phyloP scores from a whole-genome alignment of 2,113 vertebrate species.

The Strigops habroptila region DNA sequence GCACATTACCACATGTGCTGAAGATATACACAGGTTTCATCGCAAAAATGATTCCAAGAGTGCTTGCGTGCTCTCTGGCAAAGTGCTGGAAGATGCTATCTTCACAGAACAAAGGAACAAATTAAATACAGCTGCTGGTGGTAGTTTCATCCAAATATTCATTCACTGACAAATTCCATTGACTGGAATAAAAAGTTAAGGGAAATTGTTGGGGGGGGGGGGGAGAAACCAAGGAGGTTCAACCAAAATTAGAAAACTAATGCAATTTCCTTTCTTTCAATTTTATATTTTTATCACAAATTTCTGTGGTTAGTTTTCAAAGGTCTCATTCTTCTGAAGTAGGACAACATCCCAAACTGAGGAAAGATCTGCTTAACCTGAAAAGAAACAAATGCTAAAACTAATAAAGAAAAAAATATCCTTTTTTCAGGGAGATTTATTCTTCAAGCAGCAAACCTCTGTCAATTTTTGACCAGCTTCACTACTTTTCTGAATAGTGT shows the following conservation, averaged over 20 bases:
- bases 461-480: background rate
- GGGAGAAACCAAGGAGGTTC: background rate
- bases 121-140: slow-evolving; percentile 43
- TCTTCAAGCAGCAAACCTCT: background rate
- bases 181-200: slow-evolving; percentile 18
- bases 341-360: background rate
- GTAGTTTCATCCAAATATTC: background rate
- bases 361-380: background rate
- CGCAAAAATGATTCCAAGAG: background rate
- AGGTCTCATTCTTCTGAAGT: background rate
- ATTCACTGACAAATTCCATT: slow-evolving; percentile 30
- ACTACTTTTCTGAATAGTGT: background rate
- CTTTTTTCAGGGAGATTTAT: background rate
- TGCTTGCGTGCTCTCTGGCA: background rate
- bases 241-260: background rate
- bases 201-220: background rate
- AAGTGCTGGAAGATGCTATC: slow-evolving; percentile 11
- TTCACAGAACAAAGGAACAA: background rate
- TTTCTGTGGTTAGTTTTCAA: background rate
- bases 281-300: background rate
- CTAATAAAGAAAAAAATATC: background rate
- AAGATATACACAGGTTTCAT: background rate
- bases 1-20: background rate
- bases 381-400: background rate
- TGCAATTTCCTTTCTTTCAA: background rate